phyloP scores from a whole-genome alignment of 2,888 invertebrate species.

The Serripes groenlandicus region DNA sequence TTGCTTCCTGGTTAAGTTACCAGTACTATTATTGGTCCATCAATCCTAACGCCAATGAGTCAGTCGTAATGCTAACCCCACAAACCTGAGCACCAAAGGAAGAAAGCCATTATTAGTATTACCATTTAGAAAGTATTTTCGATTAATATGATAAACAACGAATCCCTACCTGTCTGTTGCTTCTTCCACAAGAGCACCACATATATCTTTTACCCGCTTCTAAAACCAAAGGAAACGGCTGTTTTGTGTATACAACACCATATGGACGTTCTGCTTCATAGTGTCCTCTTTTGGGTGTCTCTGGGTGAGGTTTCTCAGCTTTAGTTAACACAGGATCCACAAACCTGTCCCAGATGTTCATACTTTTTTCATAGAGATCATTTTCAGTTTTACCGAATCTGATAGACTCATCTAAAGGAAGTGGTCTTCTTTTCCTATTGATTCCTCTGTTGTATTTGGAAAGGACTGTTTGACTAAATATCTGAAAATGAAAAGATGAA shows the following conservation, averaged over 20 bases:
- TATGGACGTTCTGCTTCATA: slow-evolving; percentile 86
- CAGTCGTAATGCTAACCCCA: too few species aligned
- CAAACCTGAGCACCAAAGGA: too few species aligned
- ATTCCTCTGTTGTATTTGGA: not conserved
- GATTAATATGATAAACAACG: too few species aligned
- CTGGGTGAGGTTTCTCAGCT: slow-evolving; percentile 69
- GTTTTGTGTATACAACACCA: slow-evolving; percentile 94
- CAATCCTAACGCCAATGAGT: too few species aligned
- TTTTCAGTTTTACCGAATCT: slow-evolving; percentile 3
- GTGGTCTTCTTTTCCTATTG: not conserved
- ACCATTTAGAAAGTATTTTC: too few species aligned
- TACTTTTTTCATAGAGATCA: slow-evolving; percentile 25
- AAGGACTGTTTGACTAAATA: not conserved
- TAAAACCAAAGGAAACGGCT: slow-evolving; percentile 93
- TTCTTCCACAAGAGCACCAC: slow-evolving; percentile 98
- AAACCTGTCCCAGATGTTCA: slow-evolving; percentile 6
- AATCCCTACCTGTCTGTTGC: slow-evolving; percentile 90
- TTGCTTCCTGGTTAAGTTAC: too few species aligned
- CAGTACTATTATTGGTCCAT: too few species aligned
- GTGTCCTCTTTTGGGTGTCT: slow-evolving; percentile 68
- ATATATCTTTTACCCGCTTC: slow-evolving; percentile 92
- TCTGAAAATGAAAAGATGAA: not conserved
- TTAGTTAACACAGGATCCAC: slow-evolving; percentile 28
- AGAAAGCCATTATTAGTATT: too few species aligned
- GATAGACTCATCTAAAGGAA: not conserved